These are phyloP conservation scores for Sceliomorpha sp. DNA, from an alignment of 2,888 invertebrate genomes.

Conservation along the genomic window DNA sequence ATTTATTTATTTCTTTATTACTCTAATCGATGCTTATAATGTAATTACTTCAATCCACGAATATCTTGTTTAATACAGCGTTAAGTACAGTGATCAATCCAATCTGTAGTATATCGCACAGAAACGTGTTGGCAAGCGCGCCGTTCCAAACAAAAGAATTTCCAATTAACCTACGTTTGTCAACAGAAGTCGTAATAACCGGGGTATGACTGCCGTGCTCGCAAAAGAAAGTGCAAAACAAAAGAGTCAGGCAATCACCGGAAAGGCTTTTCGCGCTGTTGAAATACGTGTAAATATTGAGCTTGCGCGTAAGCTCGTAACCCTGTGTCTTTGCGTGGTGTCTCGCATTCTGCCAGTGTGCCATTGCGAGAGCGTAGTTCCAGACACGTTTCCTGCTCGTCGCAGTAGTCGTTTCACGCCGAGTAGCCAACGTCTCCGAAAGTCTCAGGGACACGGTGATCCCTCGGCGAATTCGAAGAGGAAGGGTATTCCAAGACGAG, in stretches of 20 bases:
- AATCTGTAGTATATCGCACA: too few relatives aligned
- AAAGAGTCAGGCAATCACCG: conserved; percentile 30
- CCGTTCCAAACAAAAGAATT: too few relatives aligned
- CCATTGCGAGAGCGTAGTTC: conserved; percentile 55
- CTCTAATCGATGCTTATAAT: too few relatives aligned
- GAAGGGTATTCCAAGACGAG: too few relatives aligned
- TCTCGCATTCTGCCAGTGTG: conserved; percentile 55
- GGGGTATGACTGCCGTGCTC: neutral
- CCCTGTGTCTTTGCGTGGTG: conserved; percentile 68
- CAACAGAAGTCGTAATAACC: neutral
- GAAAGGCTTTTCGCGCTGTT: conserved; percentile 32
- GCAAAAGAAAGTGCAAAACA: conserved; percentile 21
- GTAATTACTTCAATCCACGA: too few relatives aligned
- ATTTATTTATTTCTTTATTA: too few relatives aligned
- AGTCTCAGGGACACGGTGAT: too few relatives aligned
- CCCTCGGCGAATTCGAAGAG: too few relatives aligned
- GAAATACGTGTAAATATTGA: conserved; percentile 56
- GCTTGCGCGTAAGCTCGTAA: conserved; percentile 64
- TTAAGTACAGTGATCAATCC: too few relatives aligned
- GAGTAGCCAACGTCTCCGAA: neutral
- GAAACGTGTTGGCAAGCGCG: too few relatives aligned
- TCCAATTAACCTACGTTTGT: too few relatives aligned
- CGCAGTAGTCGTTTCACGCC: neutral
- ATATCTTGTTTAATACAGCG: too few relatives aligned
- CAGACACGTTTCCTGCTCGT: conserved; percentile 41